Conservation (phyloP, 2,113 vertebrate species). For the Monopterus albus region DNA sequence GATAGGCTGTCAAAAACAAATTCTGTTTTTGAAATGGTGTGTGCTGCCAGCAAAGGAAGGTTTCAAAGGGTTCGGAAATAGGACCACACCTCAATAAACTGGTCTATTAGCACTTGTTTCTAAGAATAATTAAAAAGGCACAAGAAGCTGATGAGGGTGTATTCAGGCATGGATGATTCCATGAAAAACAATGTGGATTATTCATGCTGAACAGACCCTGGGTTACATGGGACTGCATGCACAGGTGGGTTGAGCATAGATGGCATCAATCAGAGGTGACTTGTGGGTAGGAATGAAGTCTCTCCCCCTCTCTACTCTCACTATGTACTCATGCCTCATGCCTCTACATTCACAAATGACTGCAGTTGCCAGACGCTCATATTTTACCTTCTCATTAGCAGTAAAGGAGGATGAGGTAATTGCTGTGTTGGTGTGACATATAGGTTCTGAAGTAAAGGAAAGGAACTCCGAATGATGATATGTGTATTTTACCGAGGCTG, state of each 20-base stretch:
- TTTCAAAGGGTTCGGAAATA: too few species aligned
- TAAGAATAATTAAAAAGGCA: slow-evolving; percentile 19
- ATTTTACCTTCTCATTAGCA: slow-evolving; percentile 83
- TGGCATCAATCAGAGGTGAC: slow-evolving; percentile 52
- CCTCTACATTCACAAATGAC: slow-evolving; percentile 70
- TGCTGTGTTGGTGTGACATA: slow-evolving; percentile 75
- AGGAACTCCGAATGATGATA: slow-evolving; percentile 50
- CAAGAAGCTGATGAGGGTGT: not conserved
- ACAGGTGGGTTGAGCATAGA: slow-evolving; percentile 54
- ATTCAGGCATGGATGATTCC: not conserved
- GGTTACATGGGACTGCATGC: slow-evolving; percentile 1
- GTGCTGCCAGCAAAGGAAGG: too few species aligned
- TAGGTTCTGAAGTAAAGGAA: slow-evolving; percentile 49
- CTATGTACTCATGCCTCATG: too few species aligned
- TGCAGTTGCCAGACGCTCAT: slow-evolving; percentile 71
- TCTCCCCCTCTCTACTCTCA: slow-evolving; percentile 17
- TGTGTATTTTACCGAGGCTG: slow-evolving; percentile 38
- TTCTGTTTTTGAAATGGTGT: too few species aligned
- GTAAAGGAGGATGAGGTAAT: slow-evolving; percentile 78
- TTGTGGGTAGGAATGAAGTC: slow-evolving; percentile 60
- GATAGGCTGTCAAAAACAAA: not conserved
- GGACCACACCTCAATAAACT: too few species aligned
- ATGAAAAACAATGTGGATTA: not conserved
- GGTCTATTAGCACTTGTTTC: not conserved
- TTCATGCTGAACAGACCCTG: slow-evolving; percentile 1